Evolutionary conservation across 2,888 invertebrate species (phyloP), one percentile per base, ranked within the genome.

Genomic region (Ornithoptera alexandrae): DNA sequence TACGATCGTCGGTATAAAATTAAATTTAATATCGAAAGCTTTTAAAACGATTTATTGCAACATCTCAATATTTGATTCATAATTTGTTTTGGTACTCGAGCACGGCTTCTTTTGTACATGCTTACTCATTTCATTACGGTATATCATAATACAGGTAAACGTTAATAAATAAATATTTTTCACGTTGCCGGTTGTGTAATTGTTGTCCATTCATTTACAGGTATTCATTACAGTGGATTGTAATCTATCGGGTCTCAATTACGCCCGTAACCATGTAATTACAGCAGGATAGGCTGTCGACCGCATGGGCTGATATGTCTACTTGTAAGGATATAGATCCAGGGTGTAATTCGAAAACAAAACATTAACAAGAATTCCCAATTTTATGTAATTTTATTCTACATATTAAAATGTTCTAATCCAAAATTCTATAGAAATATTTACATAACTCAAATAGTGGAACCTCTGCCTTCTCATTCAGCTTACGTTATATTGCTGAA

Each of bases 1-100:
- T 42, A 73, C 75, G 73, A 74, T 73, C 70, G 68, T 72, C 74
- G 73, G 77, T 76, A 78, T 81, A 81, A 80, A 81, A 82, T 81
- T 77, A 77, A 75, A 74, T 77, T 76, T 75, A 76, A 77, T 74
- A 80, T 79, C 81, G 81, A 89, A 85, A 86, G 87, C 85, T 81
- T n/a, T 81, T 71, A 77, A 72, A 80, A 83, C 81, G 85, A 90
- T 91, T 90, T 90, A 90, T 89, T 80, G 82, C 81, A 78, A 75
- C 78, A 75, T 79, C 83, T 81, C 81, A 81, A 75, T 79, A 76
- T 75, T 83, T 85, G 83, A 80, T 78, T 80, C 75, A 76, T 80
- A 79, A 86, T 79, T 83, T 83, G 82, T 81, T 82, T 84, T 84
- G 73, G 77, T 30, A 79, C 81, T 75, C 72, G 71, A 72, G 72